Percentiles rank a stretch among this genome's conserved stretches.
Evolutionary conservation across 2,797 vertebrate genomes (phyloP).

Genomic region (Halcyon chelicuti): DNA sequence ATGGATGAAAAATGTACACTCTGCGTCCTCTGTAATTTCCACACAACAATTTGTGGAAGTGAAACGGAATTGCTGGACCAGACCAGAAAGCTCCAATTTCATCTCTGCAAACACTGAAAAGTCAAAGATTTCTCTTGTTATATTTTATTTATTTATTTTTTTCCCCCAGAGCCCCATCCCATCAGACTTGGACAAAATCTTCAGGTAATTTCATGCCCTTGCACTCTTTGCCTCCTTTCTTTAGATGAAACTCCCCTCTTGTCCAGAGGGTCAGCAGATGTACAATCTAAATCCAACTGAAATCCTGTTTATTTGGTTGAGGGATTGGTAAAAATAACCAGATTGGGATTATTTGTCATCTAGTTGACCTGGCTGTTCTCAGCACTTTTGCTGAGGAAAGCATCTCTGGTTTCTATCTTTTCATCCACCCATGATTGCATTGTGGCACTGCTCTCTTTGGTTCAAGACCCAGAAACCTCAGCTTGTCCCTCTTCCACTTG

Average conservation of each 20-base stretch:
- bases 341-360: neutral
- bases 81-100: slow-evolving; percentile 17
- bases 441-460: neutral
- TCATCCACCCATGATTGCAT: neutral
- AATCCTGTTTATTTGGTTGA: neutral
- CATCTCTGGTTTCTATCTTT: neutral
- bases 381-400: neutral
- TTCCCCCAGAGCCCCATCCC: neutral
- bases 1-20: neutral
- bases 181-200: neutral
- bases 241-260: neutral
- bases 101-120: neutral
- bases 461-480: neutral
- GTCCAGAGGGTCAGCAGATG: neutral
- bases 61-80: neutral
- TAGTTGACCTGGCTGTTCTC: neutral
- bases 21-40: neutral
- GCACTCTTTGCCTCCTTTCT: neutral
- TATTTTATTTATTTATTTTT: neutral
- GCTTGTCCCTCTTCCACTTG: neutral
- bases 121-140: slow-evolving; percentile 8
- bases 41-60: neutral
- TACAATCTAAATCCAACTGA: neutral
- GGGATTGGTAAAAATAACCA: neutral
- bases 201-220: neutral